Conservation (phyloP, 2,113 vertebrate genomes). For the Hemiprocne comata region DNA sequence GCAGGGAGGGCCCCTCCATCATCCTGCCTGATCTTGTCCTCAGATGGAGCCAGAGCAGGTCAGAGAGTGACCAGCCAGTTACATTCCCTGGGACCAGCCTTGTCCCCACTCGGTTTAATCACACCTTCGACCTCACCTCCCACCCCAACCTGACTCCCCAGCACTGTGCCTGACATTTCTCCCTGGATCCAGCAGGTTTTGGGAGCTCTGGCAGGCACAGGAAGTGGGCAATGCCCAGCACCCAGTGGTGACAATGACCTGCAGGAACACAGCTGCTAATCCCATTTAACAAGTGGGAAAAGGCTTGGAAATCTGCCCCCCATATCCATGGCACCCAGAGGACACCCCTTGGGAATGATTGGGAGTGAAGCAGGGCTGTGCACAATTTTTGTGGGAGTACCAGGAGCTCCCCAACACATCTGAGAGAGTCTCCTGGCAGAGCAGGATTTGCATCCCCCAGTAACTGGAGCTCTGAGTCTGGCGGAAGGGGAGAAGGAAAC, state of each 20-base stretch:
- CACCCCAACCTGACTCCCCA: accelerated
- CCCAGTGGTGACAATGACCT: neutral
- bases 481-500: neutral
- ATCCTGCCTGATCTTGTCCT: neutral
- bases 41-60: accelerated
- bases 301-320: neutral
- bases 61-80: neutral
- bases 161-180: neutral
- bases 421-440: neutral
- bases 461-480: accelerated
- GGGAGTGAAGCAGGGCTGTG: neutral
- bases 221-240: neutral
- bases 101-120: neutral
- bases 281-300: neutral
- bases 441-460: accelerated
- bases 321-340: neutral
- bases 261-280: neutral
- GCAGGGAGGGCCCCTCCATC: neutral
- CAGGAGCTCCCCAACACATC: neutral
- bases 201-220: accelerated
- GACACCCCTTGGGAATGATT: neutral
- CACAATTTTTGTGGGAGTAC: neutral
- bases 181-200: neutral
- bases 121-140: neutral
- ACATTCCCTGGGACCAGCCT: neutral